Percentiles rank a stretch among this genome's conserved stretches.
phyloP scores from a whole-genome alignment of 1,140 invertebrate species.

The Ceratosolen fusciceps region DNA sequence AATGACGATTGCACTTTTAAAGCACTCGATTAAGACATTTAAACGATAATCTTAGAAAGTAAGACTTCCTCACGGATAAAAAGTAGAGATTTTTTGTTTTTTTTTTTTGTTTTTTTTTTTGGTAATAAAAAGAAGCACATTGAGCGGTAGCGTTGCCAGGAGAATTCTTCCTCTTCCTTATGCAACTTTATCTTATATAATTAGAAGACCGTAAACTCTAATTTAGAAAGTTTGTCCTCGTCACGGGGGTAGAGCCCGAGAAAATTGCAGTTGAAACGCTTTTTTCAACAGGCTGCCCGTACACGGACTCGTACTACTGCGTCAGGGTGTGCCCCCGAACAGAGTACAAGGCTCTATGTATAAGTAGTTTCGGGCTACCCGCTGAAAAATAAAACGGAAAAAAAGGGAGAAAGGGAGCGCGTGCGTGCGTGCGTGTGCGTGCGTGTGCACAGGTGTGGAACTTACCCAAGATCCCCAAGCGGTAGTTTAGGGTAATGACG shows the following conservation, averaged over 20 bases:
- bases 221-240: constrained; percentile 30
- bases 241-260: not conserved
- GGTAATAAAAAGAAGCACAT: not conserved
- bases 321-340: too few relatives aligned
- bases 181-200: constrained; percentile 27
- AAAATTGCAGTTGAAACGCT: constrained; percentile 31
- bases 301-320: not conserved
- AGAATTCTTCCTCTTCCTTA: constrained; percentile 11
- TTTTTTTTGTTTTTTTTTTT: not conserved
- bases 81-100: not conserved
- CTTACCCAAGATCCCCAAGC: constrained; percentile 88
- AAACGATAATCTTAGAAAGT: constrained; percentile 14
- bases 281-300: not conserved
- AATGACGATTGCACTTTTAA: constrained; percentile 9
- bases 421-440: not conserved
- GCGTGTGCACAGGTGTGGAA: not conserved
- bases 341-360: too few relatives aligned
- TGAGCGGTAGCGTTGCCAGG: not conserved
- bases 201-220: constrained; percentile 36
- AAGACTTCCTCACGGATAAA: not conserved
- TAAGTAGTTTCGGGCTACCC: too few relatives aligned
- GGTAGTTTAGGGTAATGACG: constrained; percentile 91
- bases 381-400: too few relatives aligned
- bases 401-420: too few relatives aligned
- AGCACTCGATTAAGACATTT: constrained; percentile 5